Evolutionary conservation across 2,113 vertebrate genomes (phyloP).

Genomic region (Peromyscus leucopus): DNA sequence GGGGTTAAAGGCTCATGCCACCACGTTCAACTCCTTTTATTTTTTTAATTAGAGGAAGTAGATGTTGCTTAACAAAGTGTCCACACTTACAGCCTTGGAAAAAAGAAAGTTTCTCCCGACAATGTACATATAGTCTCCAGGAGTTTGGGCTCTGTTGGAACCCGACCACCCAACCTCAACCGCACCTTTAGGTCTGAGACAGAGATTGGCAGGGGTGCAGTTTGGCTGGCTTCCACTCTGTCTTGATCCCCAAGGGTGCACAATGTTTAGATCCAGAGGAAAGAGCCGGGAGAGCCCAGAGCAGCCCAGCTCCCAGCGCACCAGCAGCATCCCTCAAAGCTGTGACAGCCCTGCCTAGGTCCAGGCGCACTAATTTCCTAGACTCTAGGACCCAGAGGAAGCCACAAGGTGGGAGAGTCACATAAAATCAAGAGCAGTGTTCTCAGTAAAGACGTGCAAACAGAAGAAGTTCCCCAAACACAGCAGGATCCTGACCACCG

Average conservation of each 20-base stretch:
- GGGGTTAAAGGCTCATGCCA: background rate
- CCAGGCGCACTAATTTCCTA: background rate
- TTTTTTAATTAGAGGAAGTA: conserved; percentile 1
- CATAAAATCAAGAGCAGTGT: background rate
- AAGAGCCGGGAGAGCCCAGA: background rate
- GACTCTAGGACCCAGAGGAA: background rate
- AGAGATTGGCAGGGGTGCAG: background rate
- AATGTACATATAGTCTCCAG: background rate
- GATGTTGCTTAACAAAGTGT: conserved; percentile 27
- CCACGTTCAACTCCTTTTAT: background rate
- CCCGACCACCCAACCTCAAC: background rate
- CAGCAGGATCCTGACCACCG: background rate
- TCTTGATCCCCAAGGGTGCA: background rate
- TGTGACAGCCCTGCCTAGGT: background rate
- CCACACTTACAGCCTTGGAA: background rate
- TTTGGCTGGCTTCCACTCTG: background rate
- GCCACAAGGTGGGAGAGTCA: background rate
- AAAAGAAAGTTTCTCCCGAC: conserved; percentile 15
- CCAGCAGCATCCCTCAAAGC: background rate
- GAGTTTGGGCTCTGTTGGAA: background rate
- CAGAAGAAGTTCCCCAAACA: background rate
- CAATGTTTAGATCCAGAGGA: background rate
- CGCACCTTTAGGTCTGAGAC: background rate
- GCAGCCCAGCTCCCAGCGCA: background rate
- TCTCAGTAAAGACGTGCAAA: background rate